Percentiles rank a stretch among this genome's conserved stretches.
Conservation (phyloP, 1,140 invertebrate genomes). For the Drosophila sucinea region DNA sequence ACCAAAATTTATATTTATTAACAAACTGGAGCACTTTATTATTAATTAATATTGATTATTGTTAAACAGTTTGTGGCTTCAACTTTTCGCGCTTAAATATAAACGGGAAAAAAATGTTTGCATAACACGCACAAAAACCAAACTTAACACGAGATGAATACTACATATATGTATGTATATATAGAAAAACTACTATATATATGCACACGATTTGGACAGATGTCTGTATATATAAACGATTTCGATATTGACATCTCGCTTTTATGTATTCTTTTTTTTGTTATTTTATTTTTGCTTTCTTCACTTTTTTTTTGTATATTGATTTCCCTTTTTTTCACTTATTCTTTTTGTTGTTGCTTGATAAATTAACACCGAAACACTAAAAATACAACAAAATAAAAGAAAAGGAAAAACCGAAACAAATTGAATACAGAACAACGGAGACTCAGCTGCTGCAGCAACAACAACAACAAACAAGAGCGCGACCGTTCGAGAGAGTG, state of each 20-base stretch:
- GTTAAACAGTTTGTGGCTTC: conserved; percentile 26
- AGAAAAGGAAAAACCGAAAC: conserved; percentile 16
- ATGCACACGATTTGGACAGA: background rate
- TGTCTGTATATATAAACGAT: conserved; percentile 1
- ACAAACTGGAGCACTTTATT: background rate
- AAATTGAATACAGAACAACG: conserved; percentile 21
- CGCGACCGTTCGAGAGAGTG: conserved; percentile 3
- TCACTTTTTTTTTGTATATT: conserved; percentile 44
- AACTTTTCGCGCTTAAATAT: background rate
- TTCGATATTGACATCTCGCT: conserved; percentile 22
- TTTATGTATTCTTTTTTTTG: conserved; percentile 3
- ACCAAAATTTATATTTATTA: conserved; percentile 4
- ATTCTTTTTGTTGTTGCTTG: conserved; percentile 19
- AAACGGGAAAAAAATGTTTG: conserved; percentile 56
- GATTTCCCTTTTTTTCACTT: conserved; percentile 26
- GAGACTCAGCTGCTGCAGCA: conserved; percentile 4
- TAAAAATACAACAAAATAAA: conserved; percentile 28
- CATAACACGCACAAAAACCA: conserved; percentile 68
- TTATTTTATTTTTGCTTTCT: background rate
- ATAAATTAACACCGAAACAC: conserved; percentile 49
- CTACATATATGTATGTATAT: conserved; percentile 7
- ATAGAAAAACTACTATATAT: background rate
- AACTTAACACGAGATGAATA: conserved; percentile 40
- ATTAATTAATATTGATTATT: conserved; percentile 6
- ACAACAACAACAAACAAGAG: conserved; percentile 37